Evolutionary conservation across 2,888 invertebrate genomes (phyloP).

Genomic region (Standfussiana lucernea): DNA sequence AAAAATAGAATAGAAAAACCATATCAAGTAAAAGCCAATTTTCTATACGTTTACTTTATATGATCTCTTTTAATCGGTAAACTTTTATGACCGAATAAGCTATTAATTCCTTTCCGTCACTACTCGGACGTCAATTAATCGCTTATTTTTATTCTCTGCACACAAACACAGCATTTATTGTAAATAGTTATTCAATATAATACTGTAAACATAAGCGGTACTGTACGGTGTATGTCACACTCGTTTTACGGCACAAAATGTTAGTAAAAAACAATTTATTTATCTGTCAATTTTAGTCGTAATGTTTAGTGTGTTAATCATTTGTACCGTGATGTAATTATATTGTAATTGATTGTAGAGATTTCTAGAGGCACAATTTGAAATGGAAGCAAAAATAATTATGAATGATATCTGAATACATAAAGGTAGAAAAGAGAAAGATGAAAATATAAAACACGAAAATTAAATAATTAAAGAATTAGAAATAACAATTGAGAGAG

Average conservation of each 20-base stretch:
- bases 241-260: conserved; percentile 91
- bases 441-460: not conserved
- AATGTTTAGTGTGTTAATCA: conserved; percentile 82
- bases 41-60: conserved; percentile 53
- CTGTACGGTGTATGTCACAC: conserved; percentile 88
- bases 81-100: conserved; percentile 35
- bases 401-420: not conserved
- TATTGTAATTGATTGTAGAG: conserved; percentile 66
- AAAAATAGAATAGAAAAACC: conserved; percentile 41
- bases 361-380: conserved; percentile 63
- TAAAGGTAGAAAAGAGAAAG: not conserved
- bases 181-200: conserved; percentile 87
- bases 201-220: conserved; percentile 85
- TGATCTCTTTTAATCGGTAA: conserved; percentile 29
- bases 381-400: not conserved
- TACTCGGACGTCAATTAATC: conserved; percentile 34
- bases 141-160: conserved; percentile 39
- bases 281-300: conserved; percentile 89
- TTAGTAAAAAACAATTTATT: conserved; percentile 86
- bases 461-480: not conserved
- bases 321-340: conserved; percentile 81
- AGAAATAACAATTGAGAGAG: not conserved
- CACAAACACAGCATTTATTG: conserved; percentile 75
- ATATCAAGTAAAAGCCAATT: conserved; percentile 55
- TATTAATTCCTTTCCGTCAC: conserved; percentile 40